Evolutionary conservation across 1,140 invertebrate genomes (phyloP), one percentile per base, ranked within the genome.

Genomic region (Drosophila neocordata): DNA sequence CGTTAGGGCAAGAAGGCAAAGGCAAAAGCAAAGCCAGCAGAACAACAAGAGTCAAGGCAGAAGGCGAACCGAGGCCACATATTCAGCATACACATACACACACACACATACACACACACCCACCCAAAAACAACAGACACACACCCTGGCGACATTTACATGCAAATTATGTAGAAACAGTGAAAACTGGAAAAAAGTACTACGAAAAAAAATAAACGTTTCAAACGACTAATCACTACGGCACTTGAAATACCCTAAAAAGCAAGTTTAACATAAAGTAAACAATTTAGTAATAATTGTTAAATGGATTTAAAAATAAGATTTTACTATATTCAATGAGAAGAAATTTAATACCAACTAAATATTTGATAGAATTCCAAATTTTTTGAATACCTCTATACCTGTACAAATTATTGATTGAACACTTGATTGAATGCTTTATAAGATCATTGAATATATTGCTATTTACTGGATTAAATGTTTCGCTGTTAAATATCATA

Each of bases 131-230:
- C 37, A 61, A 15, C 64, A 51, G 53, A 59, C 34, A 24, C 18
- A 59, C 57, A 53, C 55, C 56, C 34, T 48, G 41, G 22, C 15
- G 22, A 51, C 41, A 67, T 62, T 61, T 69, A 41, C 65, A 78
- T 61, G 64, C 27, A 65, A 64, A 69, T 73, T 73, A 61, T 64
- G 70, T 27, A 68, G 34, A 60, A 52, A 61, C 31, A 60, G 51
- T 56, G 51, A 18, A 60, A 35, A 35, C 18, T 41, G 13, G 38
- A 58, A 65, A 59, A 34, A 65, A 70, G 38, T 35, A 44, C 38
- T 11, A n/a, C n/a, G 31, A 4, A 15, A 37, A n/a, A n/a, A 15
- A 1, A 9, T 52, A 27, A 37, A n/a, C 7, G n/a, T 27, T 13
- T 12, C 1, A 9, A 12, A 18, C n/a, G 61, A 22, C 9, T 34